Base-by-base conservation (phyloP, 2,888 invertebrate genomes). In the Xylocampa areola region DNA sequence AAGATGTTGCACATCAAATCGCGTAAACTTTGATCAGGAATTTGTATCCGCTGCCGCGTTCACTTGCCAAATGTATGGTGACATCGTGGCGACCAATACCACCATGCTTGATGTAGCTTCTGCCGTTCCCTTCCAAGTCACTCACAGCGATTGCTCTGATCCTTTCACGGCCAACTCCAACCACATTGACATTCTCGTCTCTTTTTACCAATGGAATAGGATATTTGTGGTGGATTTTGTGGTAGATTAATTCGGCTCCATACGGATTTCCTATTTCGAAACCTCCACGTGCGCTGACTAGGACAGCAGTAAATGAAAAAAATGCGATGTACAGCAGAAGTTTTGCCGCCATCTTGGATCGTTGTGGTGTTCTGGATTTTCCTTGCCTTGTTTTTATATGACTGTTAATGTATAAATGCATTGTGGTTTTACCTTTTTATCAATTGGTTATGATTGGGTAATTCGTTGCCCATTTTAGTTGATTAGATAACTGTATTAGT, bases 71-170 rank as follows among this genome's bases (percentile, higher is more conserved):
- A 29, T 70, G 72, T 2, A 85, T 73, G 0, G 76, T 75, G 0
- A 82, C 80, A 13, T 65, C 71, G 2, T 40, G 55, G 2, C 41
- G 23, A 0, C 80, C 80, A 5, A 84, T n/a, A 0, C 84, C 84
- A 0, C 84, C 84, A 1, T 54, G 7, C 3, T 53, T 69, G n/a
- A 82, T 68, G 6, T 68, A 75, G 32, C 80, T 77, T 1, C 45
- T 33, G 1, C 77, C 80, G 5, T 69, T 45, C 0, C 83, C 82
- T 5, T 67, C 50, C 23, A 81, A 44, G 30, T 84, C 81, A 11
- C 60, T 72, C 0, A 83, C 75, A 0, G 59, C 3, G 0, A 83
- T 47, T 0, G 71, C 71, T 29, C 60, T 64, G 2, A 82, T 80
- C 0, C 54, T 4, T 33, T 78, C 77, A 37, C 39, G 35, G 3